Percentiles rank a stretch among this genome's conserved stretches.
Conservation (phyloP, 2,888 invertebrate species). For the Agonopterix alstromeriana region DNA sequence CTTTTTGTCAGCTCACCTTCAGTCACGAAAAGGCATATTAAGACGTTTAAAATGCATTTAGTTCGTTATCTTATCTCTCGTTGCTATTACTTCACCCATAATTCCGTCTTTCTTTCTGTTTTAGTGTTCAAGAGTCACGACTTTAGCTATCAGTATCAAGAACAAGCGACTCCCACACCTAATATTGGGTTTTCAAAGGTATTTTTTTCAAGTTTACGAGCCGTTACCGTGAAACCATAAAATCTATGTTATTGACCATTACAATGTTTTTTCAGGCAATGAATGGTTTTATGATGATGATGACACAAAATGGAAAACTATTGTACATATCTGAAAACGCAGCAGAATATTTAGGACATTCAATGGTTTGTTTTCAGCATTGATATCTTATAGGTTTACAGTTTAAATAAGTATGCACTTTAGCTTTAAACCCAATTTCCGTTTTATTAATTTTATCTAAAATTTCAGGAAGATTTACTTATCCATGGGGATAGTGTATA, state of each 20-base stretch:
- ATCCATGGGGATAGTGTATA: conserved; percentile 99
- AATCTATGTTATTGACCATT: conserved; percentile 28
- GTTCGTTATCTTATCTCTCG: conserved; percentile 67
- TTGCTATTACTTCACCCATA: conserved; percentile 70
- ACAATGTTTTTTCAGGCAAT: conserved; percentile 87
- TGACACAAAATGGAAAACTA: conserved; percentile 97
- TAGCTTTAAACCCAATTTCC: too few species aligned
- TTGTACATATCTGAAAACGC: conserved; percentile 99
- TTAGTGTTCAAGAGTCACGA: conserved; percentile 92
- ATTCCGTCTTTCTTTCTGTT: conserved; percentile 79
- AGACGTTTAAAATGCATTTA: conserved; percentile 76
- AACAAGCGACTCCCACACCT: conserved; percentile 84
- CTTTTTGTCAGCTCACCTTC: conserved; percentile 65
- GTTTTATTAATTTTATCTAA: not conserved
- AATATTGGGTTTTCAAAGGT: conserved; percentile 96
- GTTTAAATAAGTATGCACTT: too few species aligned
- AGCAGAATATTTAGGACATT: conserved; percentile 98
- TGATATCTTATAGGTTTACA: too few species aligned
- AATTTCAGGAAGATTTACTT: conserved; percentile 93
- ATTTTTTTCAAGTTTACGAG: conserved; percentile 53
- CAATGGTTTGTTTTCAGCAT: conserved; percentile 86
- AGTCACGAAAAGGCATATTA: conserved; percentile 72
- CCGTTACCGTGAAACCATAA: conserved; percentile 34
- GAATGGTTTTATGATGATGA: conserved; percentile 98
- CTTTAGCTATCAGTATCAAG: conserved; percentile 79